Conservation (phyloP, 64 coral and sea anemone genomes). For the Montipora cactus region DNA sequence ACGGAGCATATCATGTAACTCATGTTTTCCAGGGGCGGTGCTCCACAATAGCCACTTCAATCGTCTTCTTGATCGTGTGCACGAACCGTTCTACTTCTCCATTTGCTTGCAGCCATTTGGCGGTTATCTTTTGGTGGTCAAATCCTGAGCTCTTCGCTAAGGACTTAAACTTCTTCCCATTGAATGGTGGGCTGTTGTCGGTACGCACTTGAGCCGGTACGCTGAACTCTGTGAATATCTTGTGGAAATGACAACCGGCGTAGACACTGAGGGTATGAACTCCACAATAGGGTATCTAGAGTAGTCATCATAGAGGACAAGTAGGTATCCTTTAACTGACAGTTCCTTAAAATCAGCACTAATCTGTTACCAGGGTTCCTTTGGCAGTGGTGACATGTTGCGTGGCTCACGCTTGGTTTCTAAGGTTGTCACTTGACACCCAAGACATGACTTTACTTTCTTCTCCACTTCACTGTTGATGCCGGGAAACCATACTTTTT, state of each 20-base stretch:
- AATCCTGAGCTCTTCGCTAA: no score
- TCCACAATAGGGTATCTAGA: constrained; percentile 56
- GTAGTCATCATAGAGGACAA: constrained; percentile 63
- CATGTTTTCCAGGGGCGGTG: constrained; percentile 59
- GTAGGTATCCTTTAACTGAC: constrained; percentile 36
- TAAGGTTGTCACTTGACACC: no score
- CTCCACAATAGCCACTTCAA: constrained; percentile 65
- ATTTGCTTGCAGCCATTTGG: constrained; percentile 42
- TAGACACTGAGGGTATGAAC: constrained; percentile 39
- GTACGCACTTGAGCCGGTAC: constrained; percentile 32
- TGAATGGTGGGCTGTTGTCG: constrained; percentile 73
- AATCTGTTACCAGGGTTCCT: constrained; percentile 66
- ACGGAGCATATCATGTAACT: constrained; percentile 30
- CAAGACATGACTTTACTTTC: no score
- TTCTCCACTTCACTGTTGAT: no score
- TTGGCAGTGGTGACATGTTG: constrained; percentile 13
- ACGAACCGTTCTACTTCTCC: constrained; percentile 20
- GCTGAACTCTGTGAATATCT: constrained; percentile 59
- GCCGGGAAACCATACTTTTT: no score
- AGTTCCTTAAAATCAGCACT: constrained; percentile 26
- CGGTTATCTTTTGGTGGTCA: no score
- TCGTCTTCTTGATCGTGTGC: constrained; percentile 30
- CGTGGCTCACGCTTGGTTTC: no score
- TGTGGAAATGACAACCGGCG: constrained; percentile 32
- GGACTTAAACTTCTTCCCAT: constrained; percentile 39